phyloP scores from a whole-genome alignment of 2,888 invertebrate species.

The Euplagia quadripunctaria region DNA sequence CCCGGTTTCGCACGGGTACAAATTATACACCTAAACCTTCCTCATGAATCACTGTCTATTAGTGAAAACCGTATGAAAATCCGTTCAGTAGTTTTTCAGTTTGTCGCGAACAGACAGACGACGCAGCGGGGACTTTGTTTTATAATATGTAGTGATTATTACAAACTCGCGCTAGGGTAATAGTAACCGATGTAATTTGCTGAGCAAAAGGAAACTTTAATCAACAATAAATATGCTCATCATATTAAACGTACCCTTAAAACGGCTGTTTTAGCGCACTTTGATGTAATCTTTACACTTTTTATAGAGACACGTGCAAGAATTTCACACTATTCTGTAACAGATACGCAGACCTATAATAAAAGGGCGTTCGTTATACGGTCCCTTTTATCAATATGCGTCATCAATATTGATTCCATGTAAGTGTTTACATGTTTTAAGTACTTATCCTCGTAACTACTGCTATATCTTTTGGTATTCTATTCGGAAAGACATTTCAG shows the following conservation, averaged over 20 bases:
- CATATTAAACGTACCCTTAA: background rate
- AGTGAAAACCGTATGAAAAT: too few species aligned
- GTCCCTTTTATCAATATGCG: constrained; percentile 27
- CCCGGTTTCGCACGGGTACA: too few species aligned
- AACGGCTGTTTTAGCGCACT: constrained; percentile 23
- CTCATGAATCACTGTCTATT: too few species aligned
- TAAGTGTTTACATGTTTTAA: constrained; percentile 5
- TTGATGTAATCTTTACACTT: constrained; percentile 37
- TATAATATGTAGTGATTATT: too few species aligned
- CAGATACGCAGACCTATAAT: constrained; percentile 25
- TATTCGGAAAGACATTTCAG: too few species aligned
- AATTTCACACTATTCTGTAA: constrained; percentile 21
- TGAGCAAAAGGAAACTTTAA: background rate
- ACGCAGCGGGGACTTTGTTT: too few species aligned
- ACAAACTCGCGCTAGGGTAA: too few species aligned
- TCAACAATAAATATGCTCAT: too few species aligned
- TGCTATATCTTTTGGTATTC: background rate
- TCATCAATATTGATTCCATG: constrained; percentile 21
- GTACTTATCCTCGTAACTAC: too few species aligned
- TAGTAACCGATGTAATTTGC: background rate
- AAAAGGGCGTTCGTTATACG: constrained; percentile 23
- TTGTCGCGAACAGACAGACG: too few species aligned
- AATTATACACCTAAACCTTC: too few species aligned
- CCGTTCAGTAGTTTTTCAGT: too few species aligned
- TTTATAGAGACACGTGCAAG: constrained; percentile 32